Base-by-base conservation (phyloP, 2,888 invertebrate genomes). In the Rotaria magnacalcarata region DNA sequence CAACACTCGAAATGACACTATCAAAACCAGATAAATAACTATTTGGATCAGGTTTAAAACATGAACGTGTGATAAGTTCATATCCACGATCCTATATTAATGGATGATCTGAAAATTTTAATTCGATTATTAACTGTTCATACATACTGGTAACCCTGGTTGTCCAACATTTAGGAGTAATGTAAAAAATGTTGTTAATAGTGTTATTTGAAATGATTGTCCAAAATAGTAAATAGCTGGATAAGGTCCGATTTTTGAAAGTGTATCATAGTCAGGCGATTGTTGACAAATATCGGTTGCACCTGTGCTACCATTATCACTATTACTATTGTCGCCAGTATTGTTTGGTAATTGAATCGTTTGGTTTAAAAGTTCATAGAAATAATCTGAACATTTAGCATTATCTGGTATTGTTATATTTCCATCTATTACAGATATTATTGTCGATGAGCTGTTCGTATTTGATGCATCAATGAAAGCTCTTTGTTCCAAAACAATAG, bases 121-220 rank as follows among this genome's bases (percentile, higher is more conserved):
- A 0, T 21, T 41, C 34, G n/a, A 34, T 5, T 24, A 58, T 34
- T 34, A 24, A 5, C 88, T 89, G 87, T 88, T 90, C 90, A 89
- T 89, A 87, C 90, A 89, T 87, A 90, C 90, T n/a, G 88, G 88
- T 34, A 88, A 87, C 67, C 89, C 89, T 0, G 90, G 90, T 27
- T 88, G 88, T 3, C 89, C 43, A 80, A 80, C 47, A 8, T 34
- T 24, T 6, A 43, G 24, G 47, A 80, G 43, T 47, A 80, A 24
- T 47, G 75, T 80, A 47, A 80, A 80, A 80, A 80, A 80, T 80
- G 47, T 80, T 80, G 75, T 80, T 41, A 80, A n/a, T 80, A 80
- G 2, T 24, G 75, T 47, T n/a, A 24, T 2, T 3, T 11, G 47
- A 80, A 80, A 47, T 24, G 21, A 10, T 47, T 80, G 6, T 4